Conservation (phyloP, 2,797 vertebrate genomes). For the Echeneis naucrates region DNA sequence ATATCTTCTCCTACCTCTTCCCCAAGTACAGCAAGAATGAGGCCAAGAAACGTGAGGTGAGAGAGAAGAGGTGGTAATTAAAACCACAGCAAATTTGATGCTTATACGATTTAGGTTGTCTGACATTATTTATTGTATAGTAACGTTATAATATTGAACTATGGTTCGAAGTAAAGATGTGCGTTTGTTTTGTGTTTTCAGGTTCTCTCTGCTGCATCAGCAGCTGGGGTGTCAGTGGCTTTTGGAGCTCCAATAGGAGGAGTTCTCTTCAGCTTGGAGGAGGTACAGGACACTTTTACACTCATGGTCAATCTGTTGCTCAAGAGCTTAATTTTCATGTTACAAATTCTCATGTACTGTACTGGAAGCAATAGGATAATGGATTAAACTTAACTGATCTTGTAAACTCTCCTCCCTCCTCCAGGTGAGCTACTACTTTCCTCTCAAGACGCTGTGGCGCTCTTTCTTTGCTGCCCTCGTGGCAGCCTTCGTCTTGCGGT, state of each 20-base stretch:
- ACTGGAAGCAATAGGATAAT: not conserved
- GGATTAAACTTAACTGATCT: too few species aligned
- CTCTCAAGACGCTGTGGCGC: conserved; percentile 98
- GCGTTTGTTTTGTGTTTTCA: conserved; percentile 66
- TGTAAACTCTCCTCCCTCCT: not conserved
- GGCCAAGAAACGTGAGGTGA: conserved; percentile 98
- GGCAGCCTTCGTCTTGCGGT: conserved; percentile 96
- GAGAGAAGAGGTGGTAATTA: not conserved
- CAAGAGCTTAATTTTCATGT: not conserved
- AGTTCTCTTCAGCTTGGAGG: conserved; percentile 98
- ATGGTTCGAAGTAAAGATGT: conserved; percentile 8
- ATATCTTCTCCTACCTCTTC: conserved; percentile 99
- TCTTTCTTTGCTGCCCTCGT: conserved; percentile 99
- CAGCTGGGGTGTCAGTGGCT: conserved; percentile 97
- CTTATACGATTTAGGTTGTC: not conserved
- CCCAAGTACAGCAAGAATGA: conserved; percentile 99
- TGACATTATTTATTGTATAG: not conserved
- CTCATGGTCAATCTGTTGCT: not conserved
- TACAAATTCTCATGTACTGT: not conserved
- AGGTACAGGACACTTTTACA: conserved; percentile 82
- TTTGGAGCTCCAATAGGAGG: conserved; percentile 98
- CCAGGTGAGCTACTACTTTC: conserved; percentile 99
- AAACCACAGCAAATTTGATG: not conserved
- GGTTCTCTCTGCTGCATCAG: conserved; percentile 98
- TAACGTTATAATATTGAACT: not conserved